Percentiles rank a stretch among this genome's conserved stretches.
Conservation (phyloP, 2,113 vertebrate species). For the Xyrauchen texanus region DNA sequence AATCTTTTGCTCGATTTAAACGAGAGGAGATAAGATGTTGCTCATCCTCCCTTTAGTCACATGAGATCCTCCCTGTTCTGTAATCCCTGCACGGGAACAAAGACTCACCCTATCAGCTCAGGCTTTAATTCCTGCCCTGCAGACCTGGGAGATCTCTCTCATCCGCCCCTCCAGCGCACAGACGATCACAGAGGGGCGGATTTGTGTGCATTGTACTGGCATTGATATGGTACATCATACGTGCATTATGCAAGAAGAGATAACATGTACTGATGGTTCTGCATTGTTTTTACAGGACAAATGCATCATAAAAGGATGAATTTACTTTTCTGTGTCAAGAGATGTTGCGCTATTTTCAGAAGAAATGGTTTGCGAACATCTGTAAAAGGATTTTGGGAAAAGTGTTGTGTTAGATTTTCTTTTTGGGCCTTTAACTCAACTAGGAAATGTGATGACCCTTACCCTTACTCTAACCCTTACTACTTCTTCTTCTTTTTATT, state of each 20-base stretch:
- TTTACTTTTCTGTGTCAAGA: conserved; percentile 25
- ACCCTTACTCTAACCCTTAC: too few relatives aligned
- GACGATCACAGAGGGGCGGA: neutral
- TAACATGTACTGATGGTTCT: neutral
- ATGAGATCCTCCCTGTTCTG: neutral
- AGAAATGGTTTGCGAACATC: neutral
- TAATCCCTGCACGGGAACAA: conserved; percentile 44
- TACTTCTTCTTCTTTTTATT: neutral
- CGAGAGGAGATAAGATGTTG: conserved; percentile 26
- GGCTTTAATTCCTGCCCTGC: conserved; percentile 47
- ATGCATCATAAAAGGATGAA: conserved; percentile 28
- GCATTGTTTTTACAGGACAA: conserved; percentile 1
- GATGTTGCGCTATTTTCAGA: neutral
- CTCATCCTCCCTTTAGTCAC: conserved; percentile 46
- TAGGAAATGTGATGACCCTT: neutral
- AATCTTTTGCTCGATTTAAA: neutral
- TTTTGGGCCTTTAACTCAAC: too few relatives aligned
- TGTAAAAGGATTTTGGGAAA: neutral
- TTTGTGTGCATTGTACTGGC: conserved; percentile 50
- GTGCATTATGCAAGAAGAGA: conserved; percentile 20
- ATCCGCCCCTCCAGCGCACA: conserved; percentile 50
- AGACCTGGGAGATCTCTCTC: conserved; percentile 44
- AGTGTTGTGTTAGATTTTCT: too few relatives aligned
- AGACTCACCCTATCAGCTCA: conserved; percentile 52
- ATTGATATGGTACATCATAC: conserved; percentile 52